phyloP scores from a whole-genome alignment of 2,888 invertebrate genomes.

The Diachrysia chrysitis region DNA sequence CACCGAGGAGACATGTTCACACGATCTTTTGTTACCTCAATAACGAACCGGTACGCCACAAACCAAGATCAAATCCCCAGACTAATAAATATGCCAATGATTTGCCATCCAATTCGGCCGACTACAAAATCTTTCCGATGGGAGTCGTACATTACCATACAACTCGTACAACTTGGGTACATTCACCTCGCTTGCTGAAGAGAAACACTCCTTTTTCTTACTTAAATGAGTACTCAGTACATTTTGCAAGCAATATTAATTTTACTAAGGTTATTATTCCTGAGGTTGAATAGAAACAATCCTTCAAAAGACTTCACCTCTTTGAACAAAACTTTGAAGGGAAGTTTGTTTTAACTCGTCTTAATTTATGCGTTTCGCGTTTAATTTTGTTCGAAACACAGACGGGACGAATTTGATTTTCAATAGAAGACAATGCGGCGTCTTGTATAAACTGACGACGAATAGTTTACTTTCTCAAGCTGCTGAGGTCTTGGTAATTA shows the following conservation, averaged over 20 bases:
- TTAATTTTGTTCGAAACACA: conserved; percentile 76
- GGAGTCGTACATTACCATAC: conserved; percentile 83
- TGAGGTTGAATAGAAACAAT: conserved; percentile 74
- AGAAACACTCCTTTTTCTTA: conserved; percentile 42
- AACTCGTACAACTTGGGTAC: conserved; percentile 66
- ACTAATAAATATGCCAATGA: conserved; percentile 87
- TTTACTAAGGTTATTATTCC: conserved; percentile 58
- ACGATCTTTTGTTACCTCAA: conserved; percentile 61
- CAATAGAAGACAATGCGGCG: conserved; percentile 78
- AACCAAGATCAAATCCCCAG: conserved; percentile 74
- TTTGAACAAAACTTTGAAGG: conserved; percentile 77
- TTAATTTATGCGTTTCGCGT: conserved; percentile 85
- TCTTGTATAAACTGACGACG: conserved; percentile 64
- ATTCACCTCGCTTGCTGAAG: conserved; percentile 38
- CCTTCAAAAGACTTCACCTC: conserved; percentile 77
- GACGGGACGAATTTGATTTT: conserved; percentile 79
- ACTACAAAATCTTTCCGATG: conserved; percentile 83
- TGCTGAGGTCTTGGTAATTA: conserved; percentile 55
- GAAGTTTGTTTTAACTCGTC: conserved; percentile 79
- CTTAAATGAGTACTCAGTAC: conserved; percentile 22
- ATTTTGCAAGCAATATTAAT: conserved; percentile 41
- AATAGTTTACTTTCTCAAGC: conserved; percentile 66
- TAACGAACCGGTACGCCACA: conserved; percentile 66
- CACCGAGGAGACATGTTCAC: conserved; percentile 61
- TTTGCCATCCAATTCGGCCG: conserved; percentile 82